Conservation (phyloP, 2,888 invertebrate species). For the Xanthia togata region DNA sequence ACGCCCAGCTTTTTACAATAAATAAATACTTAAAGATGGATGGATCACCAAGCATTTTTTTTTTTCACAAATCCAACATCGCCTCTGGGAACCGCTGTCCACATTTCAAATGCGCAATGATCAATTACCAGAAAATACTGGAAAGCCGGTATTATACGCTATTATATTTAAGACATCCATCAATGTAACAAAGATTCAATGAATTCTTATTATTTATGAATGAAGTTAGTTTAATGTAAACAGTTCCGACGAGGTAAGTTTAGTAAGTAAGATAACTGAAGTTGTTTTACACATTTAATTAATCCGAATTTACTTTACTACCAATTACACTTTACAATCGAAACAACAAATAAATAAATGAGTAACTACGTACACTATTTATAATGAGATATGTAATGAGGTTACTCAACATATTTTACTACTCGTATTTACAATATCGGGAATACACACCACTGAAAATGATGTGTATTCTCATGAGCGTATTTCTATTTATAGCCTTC, state of each 20-base stretch:
- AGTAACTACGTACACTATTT: background rate
- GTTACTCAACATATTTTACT: background rate
- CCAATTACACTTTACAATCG: background rate
- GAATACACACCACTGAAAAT: background rate
- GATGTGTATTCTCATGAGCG: slow-evolving; percentile 19
- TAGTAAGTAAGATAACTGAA: background rate
- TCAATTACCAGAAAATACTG: slow-evolving; percentile 12
- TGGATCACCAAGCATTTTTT: slow-evolving; percentile 13
- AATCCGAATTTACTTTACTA: background rate
- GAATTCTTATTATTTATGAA: slow-evolving; percentile 17
- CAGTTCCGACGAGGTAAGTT: background rate
- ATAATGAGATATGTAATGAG: slow-evolving; percentile 6
- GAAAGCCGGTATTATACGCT: background rate
- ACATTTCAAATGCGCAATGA: slow-evolving; percentile 17
- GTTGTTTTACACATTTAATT: background rate
- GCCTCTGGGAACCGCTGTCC: slow-evolving; percentile 15
- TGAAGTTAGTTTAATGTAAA: slow-evolving; percentile 7
- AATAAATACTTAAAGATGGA: slow-evolving; percentile 2
- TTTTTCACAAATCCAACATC: background rate
- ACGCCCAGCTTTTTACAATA: background rate
- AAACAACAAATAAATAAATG: slow-evolving; percentile 5
- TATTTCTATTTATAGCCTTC: slow-evolving; percentile 22
- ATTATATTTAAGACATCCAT: slow-evolving; percentile 15
- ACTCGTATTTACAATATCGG: background rate
- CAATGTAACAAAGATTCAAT: slow-evolving; percentile 15